Evolutionary conservation across 2,888 invertebrate species (phyloP), one percentile per base, ranked within the genome.

Genomic region (Epistrophe grossulariae): DNA sequence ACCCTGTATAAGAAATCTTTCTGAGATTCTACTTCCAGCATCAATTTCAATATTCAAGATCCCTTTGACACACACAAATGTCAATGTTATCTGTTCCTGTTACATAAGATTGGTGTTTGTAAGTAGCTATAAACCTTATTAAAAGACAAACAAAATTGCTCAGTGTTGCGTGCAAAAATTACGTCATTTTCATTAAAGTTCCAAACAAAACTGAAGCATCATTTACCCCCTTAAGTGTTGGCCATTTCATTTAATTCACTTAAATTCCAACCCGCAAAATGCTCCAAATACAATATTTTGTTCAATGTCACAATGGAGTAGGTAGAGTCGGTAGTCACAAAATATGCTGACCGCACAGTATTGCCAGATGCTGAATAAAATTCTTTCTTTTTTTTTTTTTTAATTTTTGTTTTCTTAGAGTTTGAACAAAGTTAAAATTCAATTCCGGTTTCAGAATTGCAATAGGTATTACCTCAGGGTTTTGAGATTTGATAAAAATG

Each of bases 181-280:
- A 70, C 55, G 70, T 70, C 40, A 70, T 55, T 70, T 70, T 43
- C 52, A 70, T 70, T 10, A 55, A 70, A n/a, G n/a, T 31, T 48
- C 28, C 15, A 55, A n/a, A n/a, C 24, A 59, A 48, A 70, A 28
- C 68, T 78, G 50, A 70, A 78, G 83, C 66, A 68, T 72, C 72
- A 80, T 71, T 80, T 79, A 59, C 66, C 57, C 50, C 52, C 64
- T 71, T 60, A 71, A 76, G 50, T 80, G 80, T 59, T 38, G 43
- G 64, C 79, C 74, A 52, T 74, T 80, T 57, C 64, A 76, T 76
- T 84, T 84, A 66, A 71, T 80, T 71, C 57, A 76, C 79, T 84
- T 76, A 70, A 59, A 62, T 62, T 45, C 35, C 68, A 55, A 79
- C 60, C 55, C 40, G 45, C 50, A 77, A 64, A 81, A 50, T 70